Evolutionary conservation across 2,888 invertebrate genomes (phyloP).

Genomic region (Neoaliturus tenellus): DNA sequence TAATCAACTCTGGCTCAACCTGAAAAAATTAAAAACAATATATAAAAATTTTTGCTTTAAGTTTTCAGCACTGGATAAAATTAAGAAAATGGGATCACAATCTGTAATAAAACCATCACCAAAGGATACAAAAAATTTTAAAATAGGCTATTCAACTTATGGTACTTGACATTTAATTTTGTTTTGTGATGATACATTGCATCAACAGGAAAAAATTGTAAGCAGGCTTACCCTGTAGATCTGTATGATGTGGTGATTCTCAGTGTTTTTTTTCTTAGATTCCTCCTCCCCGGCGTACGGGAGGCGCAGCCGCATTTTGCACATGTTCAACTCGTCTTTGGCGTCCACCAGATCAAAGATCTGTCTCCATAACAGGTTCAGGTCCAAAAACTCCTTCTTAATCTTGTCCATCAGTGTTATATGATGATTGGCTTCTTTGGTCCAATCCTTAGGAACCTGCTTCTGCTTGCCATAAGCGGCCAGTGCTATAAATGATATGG

Average conservation of each 20-base stretch:
- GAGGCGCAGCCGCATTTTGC: slow-evolving; percentile 77
- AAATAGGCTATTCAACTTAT: too few relatives aligned
- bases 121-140: too few relatives aligned
- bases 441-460: slow-evolving; percentile 68
- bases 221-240: slow-evolving; percentile 69
- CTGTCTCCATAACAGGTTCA: slow-evolving; percentile 71
- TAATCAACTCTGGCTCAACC: slow-evolving; percentile 68
- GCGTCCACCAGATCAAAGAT: slow-evolving; percentile 75
- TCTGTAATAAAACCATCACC: slow-evolving; percentile 38
- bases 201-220: too few relatives aligned
- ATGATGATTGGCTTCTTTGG: slow-evolving; percentile 75
- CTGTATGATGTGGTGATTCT: slow-evolving; percentile 68
- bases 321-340: slow-evolving; percentile 84
- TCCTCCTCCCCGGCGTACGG: slow-evolving; percentile 64
- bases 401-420: slow-evolving; percentile 76
- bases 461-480: slow-evolving; percentile 71
- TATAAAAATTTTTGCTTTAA: too few relatives aligned
- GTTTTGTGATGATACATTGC: too few relatives aligned
- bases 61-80: too few relatives aligned
- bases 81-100: too few relatives aligned
- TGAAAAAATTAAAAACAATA: too few relatives aligned
- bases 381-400: slow-evolving; percentile 79
- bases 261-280: slow-evolving; percentile 70
- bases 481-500: slow-evolving; percentile 70
- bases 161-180: too few relatives aligned